Percentiles rank a stretch among this genome's conserved stretches.
These are phyloP conservation scores for Eulithis prunata DNA, from an alignment of 2,888 invertebrate species.

Conservation along the genomic window DNA sequence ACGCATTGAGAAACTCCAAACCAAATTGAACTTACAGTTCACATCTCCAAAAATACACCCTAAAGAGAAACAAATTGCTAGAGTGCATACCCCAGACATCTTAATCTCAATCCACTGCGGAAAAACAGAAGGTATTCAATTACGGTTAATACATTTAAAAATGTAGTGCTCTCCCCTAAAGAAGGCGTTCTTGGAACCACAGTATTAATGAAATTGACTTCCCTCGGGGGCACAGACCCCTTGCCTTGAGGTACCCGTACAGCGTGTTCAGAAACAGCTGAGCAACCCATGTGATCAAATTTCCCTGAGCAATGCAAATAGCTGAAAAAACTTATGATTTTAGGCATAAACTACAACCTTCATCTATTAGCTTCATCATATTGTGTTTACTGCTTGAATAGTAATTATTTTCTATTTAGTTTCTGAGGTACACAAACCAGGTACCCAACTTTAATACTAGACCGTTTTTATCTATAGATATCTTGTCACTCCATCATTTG, in stretches of 20 bases:
- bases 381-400: too few relatives aligned
- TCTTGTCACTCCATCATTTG: too few relatives aligned
- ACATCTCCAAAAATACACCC: slow-evolving; percentile 33
- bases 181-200: slow-evolving; percentile 53
- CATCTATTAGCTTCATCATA: too few relatives aligned
- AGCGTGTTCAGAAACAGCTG: slow-evolving; percentile 1
- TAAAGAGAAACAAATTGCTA: slow-evolving; percentile 46
- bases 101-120: slow-evolving; percentile 74
- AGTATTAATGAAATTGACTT: slow-evolving; percentile 82
- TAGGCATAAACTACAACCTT: too few relatives aligned
- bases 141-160: slow-evolving; percentile 78
- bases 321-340: background rate
- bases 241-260: slow-evolving; percentile 36
- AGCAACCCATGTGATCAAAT: slow-evolving; percentile 3
- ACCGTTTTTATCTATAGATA: too few relatives aligned
- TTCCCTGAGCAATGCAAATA: background rate
- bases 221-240: slow-evolving; percentile 67
- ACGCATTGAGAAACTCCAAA: background rate
- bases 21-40: slow-evolving; percentile 23
- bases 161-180: slow-evolving; percentile 62
- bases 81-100: slow-evolving; percentile 49
- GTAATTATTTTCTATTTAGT: too few relatives aligned
- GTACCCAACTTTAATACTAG: too few relatives aligned
- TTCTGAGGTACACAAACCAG: too few relatives aligned
- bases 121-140: slow-evolving; percentile 73